phyloP scores from a whole-genome alignment of 2,888 invertebrate genomes.

The Gastrophysa polygoni region DNA sequence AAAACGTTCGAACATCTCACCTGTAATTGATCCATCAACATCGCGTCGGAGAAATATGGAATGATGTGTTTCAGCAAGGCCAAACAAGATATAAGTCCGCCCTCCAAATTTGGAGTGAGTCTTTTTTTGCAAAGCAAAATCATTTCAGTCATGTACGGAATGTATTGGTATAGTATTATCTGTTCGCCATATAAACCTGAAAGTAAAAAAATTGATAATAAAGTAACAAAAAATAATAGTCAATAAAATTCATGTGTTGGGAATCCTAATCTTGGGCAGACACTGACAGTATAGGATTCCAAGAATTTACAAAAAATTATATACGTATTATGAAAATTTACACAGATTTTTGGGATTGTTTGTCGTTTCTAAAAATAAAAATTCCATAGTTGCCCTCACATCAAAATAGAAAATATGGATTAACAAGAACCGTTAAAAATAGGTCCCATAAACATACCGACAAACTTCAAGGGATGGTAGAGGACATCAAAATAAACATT shows the following conservation, averaged over 20 bases:
- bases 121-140: constrained; percentile 80
- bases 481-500: no score
- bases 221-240: neutral
- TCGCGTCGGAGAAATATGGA: constrained; percentile 81
- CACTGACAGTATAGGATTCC: no score
- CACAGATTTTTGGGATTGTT: no score
- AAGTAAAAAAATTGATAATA: constrained; percentile 33
- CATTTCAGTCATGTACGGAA: constrained; percentile 87
- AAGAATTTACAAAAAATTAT: no score
- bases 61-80: constrained; percentile 80
- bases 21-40: constrained; percentile 86
- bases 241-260: neutral
- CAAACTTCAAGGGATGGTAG: no score
- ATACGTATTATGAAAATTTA: no score
- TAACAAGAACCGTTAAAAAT: no score
- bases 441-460: no score
- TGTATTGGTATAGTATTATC: constrained; percentile 84
- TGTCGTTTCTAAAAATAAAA: no score
- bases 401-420: no score
- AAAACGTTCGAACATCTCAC: constrained; percentile 57
- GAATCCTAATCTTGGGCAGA: no score
- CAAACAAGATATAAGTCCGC: constrained; percentile 84
- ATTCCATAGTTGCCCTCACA: no score
- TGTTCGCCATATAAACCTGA: constrained; percentile 85
- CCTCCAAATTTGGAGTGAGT: constrained; percentile 84